phyloP scores from a whole-genome alignment of 2,888 invertebrate species.

The Teleiodes luculella region DNA sequence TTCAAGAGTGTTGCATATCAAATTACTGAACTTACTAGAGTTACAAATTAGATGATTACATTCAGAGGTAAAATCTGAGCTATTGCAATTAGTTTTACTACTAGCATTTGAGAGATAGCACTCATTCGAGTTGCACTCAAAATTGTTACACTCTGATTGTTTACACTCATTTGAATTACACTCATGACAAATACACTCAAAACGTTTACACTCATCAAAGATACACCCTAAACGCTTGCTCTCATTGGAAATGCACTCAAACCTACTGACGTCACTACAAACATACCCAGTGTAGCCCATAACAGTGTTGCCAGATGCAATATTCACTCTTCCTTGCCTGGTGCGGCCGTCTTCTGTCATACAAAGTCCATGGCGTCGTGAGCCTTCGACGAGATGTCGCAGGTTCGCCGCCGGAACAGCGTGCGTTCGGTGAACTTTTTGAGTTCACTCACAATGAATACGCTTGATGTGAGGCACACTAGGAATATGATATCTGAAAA shows the following conservation, averaged over 20 bases:
- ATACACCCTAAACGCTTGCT: neutral
- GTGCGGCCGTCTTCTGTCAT: slow-evolving; percentile 83
- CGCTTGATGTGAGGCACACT: slow-evolving; percentile 94
- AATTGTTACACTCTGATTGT: neutral
- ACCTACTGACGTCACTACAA: too few relatives aligned
- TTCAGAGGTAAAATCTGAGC: neutral
- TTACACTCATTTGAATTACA: neutral
- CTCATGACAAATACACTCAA: neutral
- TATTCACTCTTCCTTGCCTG: slow-evolving; percentile 65
- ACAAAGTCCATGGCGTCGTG: slow-evolving; percentile 83
- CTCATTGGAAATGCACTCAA: neutral
- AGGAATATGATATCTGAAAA: slow-evolving; percentile 93
- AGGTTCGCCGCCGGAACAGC: slow-evolving; percentile 78
- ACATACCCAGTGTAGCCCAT: too few relatives aligned
- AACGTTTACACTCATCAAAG: neutral
- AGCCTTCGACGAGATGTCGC: slow-evolving; percentile 60
- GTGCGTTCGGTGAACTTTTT: slow-evolving; percentile 92
- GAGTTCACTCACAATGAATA: slow-evolving; percentile 94
- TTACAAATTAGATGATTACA: neutral
- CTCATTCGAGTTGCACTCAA: neutral
- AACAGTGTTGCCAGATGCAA: neutral
- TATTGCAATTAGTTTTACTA: neutral
- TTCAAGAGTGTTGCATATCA: neutral
- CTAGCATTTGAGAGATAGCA: neutral
- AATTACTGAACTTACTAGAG: neutral